These are phyloP conservation scores for Enteromius argenteus DNA, from an alignment of 2,797 vertebrate genomes.

Conservation along the genomic window DNA sequence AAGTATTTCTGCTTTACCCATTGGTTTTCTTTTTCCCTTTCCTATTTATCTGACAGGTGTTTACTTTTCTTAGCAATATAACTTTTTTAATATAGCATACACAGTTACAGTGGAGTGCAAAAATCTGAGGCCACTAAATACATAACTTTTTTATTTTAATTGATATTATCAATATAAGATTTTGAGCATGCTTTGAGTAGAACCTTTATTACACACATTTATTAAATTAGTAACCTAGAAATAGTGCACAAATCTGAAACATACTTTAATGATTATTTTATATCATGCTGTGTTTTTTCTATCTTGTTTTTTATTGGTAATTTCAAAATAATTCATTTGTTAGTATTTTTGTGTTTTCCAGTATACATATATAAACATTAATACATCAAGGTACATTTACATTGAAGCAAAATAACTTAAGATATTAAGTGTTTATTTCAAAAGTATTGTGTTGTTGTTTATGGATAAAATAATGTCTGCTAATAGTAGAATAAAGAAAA, in stretches of 20 bases:
- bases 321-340: neutral
- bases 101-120: neutral
- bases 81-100: neutral
- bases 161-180: neutral
- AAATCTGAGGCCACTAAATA: neutral
- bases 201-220: neutral
- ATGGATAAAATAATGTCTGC: neutral
- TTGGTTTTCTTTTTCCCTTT: neutral
- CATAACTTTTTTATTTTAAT: neutral
- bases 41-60: neutral
- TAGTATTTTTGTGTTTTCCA: neutral
- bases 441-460: neutral
- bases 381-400: neutral
- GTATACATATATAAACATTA: neutral
- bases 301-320: neutral
- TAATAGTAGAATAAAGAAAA: neutral
- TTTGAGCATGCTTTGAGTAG: neutral
- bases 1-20: neutral
- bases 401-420: neutral
- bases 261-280: neutral
- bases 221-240: neutral
- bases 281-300: neutral
- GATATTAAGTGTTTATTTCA: neutral
- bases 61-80: neutral
- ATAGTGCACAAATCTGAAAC: neutral